Percentiles rank a stretch among this genome's conserved stretches.
These are phyloP conservation scores for Microctenopoma stevenorrisi DNA, from an alignment of 2,797 vertebrate genomes.

Conservation along the genomic window DNA sequence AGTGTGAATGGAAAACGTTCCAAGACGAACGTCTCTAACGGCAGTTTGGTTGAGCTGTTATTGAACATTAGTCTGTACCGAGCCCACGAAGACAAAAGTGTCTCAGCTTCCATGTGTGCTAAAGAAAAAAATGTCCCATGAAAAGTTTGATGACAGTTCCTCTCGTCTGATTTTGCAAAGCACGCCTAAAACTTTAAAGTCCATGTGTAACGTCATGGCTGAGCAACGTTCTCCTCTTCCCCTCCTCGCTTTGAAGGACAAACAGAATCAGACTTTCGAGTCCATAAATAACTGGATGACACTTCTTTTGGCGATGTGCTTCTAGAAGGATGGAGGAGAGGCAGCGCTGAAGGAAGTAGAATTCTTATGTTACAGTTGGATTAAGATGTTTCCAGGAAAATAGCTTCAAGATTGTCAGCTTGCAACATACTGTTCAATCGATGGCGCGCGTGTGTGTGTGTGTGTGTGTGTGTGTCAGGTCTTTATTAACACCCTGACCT, in stretches of 20 bases:
- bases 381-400: conserved; percentile 61
- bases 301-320: background rate
- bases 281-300: background rate
- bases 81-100: background rate
- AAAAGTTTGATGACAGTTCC: no score
- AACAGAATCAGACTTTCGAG: background rate
- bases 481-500: conserved; percentile 70
- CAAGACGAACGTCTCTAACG: background rate
- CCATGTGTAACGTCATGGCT: no score
- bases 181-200: no score
- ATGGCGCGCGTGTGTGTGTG: conserved; percentile 22
- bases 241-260: no score
- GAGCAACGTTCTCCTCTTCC: no score
- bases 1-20: no score
- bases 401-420: conserved; percentile 45
- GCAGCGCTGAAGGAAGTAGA: background rate
- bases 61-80: no score
- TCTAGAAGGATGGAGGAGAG: background rate
- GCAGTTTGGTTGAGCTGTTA: no score
- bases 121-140: no score
- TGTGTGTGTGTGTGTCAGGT: conserved; percentile 34
- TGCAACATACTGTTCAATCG: conserved; percentile 30
- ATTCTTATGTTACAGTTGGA: conserved; percentile 23
- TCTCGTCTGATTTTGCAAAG: no score
- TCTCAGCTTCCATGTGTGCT: background rate